phyloP scores from a whole-genome alignment of 1,140 invertebrate species.

The Drosophila takahashii region DNA sequence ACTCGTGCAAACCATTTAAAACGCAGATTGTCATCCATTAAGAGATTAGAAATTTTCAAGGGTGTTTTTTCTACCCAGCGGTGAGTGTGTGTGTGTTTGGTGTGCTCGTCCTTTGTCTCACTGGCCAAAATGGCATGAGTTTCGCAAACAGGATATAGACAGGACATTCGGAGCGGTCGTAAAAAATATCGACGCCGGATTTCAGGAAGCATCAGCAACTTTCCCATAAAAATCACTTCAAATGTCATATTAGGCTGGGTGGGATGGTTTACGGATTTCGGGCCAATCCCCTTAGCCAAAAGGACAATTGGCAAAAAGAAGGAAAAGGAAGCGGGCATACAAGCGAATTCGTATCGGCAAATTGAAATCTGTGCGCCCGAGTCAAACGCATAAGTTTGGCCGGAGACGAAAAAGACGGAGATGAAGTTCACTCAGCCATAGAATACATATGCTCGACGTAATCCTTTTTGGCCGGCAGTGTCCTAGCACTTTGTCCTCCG shows the following conservation, averaged over 20 bases:
- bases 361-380: slow-evolving; percentile 73
- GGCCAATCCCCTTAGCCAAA: slow-evolving; percentile 47
- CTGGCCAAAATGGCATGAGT: slow-evolving; percentile 63
- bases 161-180: slow-evolving; percentile 56
- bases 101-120: slow-evolving; percentile 67
- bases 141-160: slow-evolving; percentile 70
- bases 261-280: slow-evolving; percentile 43
- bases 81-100: slow-evolving; percentile 16
- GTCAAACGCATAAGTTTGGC: slow-evolving; percentile 71
- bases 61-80: slow-evolving; percentile 57
- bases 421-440: slow-evolving; percentile 56
- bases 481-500: slow-evolving; percentile 75
- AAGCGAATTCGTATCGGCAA: slow-evolving; percentile 73
- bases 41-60: slow-evolving; percentile 82
- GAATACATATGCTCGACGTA: slow-evolving; percentile 82
- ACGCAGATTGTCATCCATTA: slow-evolving; percentile 83
- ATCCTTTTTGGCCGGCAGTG: slow-evolving; percentile 74
- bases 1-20: slow-evolving; percentile 78
- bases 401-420: slow-evolving; percentile 37
- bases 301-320: slow-evolving; percentile 65
- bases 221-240: slow-evolving; percentile 83
- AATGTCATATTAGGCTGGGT: slow-evolving; percentile 75
- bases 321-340: neutral
- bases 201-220: slow-evolving; percentile 74
- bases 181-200: slow-evolving; percentile 57